phyloP scores from a whole-genome alignment of 2,797 vertebrate genomes.

The Peromyscus nudipes region DNA sequence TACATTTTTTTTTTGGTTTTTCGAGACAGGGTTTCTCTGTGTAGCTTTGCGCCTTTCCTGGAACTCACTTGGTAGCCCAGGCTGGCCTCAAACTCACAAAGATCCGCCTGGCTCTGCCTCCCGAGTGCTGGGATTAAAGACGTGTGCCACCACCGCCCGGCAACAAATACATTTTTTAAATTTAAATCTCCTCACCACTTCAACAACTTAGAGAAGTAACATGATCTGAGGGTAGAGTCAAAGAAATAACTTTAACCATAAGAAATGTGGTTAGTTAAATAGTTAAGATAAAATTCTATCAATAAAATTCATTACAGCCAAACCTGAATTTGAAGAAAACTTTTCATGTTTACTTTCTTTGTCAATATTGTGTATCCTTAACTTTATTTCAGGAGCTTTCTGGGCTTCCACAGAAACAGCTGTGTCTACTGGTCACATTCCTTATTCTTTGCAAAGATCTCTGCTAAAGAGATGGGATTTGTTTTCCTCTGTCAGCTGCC shows the following conservation, averaged over 20 bases:
- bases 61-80: too few relatives aligned
- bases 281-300: background rate
- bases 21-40: too few relatives aligned
- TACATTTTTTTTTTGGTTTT: background rate
- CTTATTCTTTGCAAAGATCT: constrained; percentile 12
- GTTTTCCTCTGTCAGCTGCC: background rate
- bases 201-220: constrained; percentile 20
- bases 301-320: background rate
- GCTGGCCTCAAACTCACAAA: too few relatives aligned
- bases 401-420: background rate
- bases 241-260: constrained; percentile 44
- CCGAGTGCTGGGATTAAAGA: too few relatives aligned
- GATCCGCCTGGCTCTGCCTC: too few relatives aligned
- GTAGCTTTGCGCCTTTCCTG: too few relatives aligned
- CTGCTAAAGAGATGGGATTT: background rate
- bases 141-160: too few relatives aligned
- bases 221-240: background rate
- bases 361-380: background rate
- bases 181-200: constrained; percentile 37
- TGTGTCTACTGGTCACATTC: background rate
- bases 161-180: background rate
- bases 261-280: background rate
- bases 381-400: background rate
- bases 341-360: background rate
- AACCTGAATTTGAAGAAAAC: background rate